Evolutionary conservation across 2,113 vertebrate genomes (phyloP), one percentile per base, ranked within the genome.

Genomic region (Antennarius striatus): DNA sequence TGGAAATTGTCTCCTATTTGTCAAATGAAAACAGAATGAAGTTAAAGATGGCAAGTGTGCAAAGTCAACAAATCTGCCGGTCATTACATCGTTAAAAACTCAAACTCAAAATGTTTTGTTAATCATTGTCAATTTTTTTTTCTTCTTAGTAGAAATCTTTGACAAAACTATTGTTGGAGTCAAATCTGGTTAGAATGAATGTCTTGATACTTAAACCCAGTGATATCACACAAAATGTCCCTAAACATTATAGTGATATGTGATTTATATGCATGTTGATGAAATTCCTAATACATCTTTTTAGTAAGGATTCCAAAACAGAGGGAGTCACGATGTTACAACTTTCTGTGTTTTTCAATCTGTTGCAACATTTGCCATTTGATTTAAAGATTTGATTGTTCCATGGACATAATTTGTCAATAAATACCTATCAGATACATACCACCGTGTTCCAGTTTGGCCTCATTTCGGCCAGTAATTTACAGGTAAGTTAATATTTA

Each of bases 401-500:
- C 5, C 32, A 36, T 36, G 7, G 22, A 22, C 22, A 36, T 36
- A 36, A 36, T 36, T 36, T 36, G 32, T 36, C 32, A 36, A 36
- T 36, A 36, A 36, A 36, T 36, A 7, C 32, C n/a, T n/a, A n/a
- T 43, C 13, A 74, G 14, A 50, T 49, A n/a, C n/a, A 53, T 43
- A 46, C 10, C 14, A 2, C 55, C 62, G 47, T 15, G 17, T 42
- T 49, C 42, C 64, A 76, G 65, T 15, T 15, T 63, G 55, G 12
- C 55, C 50, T 70, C 29, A 62, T 56, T 3, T 62, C 39, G 82
- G 58, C 46, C 59, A 49, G 63, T 30, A 74, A 77, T 22, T 22
- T 22, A 67, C 45, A 1, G n/a, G n/a, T 46, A 15, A 60, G 84
- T 86, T 83, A 89, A 90, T 85, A 45, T 75, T 77, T 83, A 77